A percentile compares a stretch with the other conserved stretches of the same genome.
Conservation (phyloP, 2,797 vertebrate genomes). For the Myotis pilosus region DNA sequence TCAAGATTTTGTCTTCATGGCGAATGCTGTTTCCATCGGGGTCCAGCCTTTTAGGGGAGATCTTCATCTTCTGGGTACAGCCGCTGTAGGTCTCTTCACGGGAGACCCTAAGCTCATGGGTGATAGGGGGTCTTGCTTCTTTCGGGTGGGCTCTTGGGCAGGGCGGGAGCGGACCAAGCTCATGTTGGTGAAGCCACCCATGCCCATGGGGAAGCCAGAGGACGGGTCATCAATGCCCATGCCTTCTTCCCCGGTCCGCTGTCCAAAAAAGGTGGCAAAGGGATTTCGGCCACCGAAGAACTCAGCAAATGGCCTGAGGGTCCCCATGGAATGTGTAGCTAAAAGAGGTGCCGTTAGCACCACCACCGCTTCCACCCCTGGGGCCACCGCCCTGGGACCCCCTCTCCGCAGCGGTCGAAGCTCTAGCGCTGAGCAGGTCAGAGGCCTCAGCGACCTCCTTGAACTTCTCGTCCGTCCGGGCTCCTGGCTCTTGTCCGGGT, state of each 20-base stretch:
- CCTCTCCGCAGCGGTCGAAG: no score
- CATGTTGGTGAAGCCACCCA: slow-evolving; percentile 81
- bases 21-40: slow-evolving; percentile 87
- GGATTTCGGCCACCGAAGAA: slow-evolving; percentile 94
- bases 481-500: no score
- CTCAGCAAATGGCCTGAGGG: slow-evolving; percentile 93
- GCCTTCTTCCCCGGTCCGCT: slow-evolving; percentile 88
- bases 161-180: slow-evolving; percentile 80
- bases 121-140: slow-evolving; percentile 92
- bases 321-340: slow-evolving; percentile 96
- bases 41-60: slow-evolving; percentile 91
- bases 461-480: no score
- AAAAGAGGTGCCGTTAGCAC: slow-evolving; percentile 86
- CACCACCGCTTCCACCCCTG: slow-evolving; percentile 79
- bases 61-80: slow-evolving; percentile 97
- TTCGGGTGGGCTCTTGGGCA: slow-evolving; percentile 81
- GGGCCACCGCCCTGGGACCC: slow-evolving; percentile 85
- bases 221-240: slow-evolving; percentile 89
- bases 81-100: slow-evolving; percentile 92
- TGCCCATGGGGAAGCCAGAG: slow-evolving; percentile 85
- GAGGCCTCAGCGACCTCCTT: no score
- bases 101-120: slow-evolving; percentile 89
- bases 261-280: slow-evolving; percentile 93
- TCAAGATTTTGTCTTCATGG: slow-evolving; percentile 93
- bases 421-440: no score